Evolutionary conservation across 2,113 vertebrate species (phyloP), one percentile per base, ranked within the genome.

Genomic region (Numenius arquata): DNA sequence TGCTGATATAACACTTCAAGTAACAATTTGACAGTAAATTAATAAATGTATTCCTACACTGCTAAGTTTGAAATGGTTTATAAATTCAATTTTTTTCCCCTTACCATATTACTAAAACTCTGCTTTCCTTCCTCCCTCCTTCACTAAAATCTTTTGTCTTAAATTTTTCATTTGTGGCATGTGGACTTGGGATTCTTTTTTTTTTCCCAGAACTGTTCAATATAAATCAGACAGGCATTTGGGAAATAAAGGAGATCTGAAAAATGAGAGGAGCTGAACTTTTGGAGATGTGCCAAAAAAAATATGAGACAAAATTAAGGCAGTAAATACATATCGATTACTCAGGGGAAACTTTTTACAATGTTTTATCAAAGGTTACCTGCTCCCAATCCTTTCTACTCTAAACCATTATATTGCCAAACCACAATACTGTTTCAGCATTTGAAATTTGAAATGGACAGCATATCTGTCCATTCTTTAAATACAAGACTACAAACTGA

Each of bases 201-300:
- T 34, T 36, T 32, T 27, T 26, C 34, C 26, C 15, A 22, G 59
- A 94, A 40, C 43, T 72, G 40, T 68, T 87, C 70, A 90, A 41
- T 87, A 96, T 84, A 92, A 79, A 86, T 89, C 86, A 95, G 84
- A 73, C 32, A 72, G 53, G 52, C 96, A 58, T 58, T 73, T 87
- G 94, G 90, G 95, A 96, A 96, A 96, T 89, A 95, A 94, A 95
- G 73, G 61, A 61, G 40, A 87, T 27, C 86, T 85, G 22, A 92
- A 87, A 92, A 92, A 92, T 1, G 7, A 93, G 77, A 85, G 12
- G n/a, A 93, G 32, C 16, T 85, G 58, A 90, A 79, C 45, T 72
- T 85, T 25, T 89, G 92, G 92, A 95, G 38, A 89, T 4, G 19
- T 12, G 80, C 90, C 90, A 89, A 76, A 93, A 92, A 90, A 86